A percentile compares a stretch with the other conserved stretches of the same genome.
These are phyloP conservation scores for Dendrolimus pini DNA, from an alignment of 2,888 invertebrate species.

Conservation along the genomic window DNA sequence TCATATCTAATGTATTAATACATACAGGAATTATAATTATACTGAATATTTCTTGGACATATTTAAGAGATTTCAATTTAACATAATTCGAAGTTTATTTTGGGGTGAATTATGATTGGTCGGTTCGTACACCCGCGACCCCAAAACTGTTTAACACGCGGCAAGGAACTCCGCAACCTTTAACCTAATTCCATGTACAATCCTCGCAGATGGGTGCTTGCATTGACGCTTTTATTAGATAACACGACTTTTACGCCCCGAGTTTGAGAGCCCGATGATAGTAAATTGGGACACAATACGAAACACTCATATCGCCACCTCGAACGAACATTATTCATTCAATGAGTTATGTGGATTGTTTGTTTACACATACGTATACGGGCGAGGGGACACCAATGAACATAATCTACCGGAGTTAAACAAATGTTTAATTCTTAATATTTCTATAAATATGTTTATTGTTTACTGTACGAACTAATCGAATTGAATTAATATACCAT, in stretches of 20 bases:
- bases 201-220: slow-evolving; percentile 46
- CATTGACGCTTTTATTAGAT: slow-evolving; percentile 51
- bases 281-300: slow-evolving; percentile 28
- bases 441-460: background rate
- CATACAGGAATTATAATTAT: no score
- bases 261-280: slow-evolving; percentile 18
- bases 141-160: slow-evolving; percentile 44
- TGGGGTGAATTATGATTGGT: slow-evolving; percentile 45
- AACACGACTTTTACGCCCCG: slow-evolving; percentile 28
- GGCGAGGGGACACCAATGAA: slow-evolving; percentile 9
- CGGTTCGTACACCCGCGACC: slow-evolving; percentile 46
- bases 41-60: no score
- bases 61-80: slow-evolving; percentile 23
- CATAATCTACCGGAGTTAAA: background rate
- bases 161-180: slow-evolving; percentile 49
- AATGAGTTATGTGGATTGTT: slow-evolving; percentile 20
- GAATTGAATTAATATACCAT: background rate
- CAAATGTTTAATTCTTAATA: background rate
- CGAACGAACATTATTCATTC: slow-evolving; percentile 22
- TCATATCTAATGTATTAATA: no score
- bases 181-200: slow-evolving; percentile 53
- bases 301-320: slow-evolving; percentile 16
- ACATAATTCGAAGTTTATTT: slow-evolving; percentile 46
- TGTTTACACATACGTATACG: slow-evolving; percentile 26
- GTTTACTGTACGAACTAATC: background rate